These are phyloP conservation scores for Aratinga solstitialis DNA, from an alignment of 2,797 vertebrate genomes.

Conservation along the genomic window DNA sequence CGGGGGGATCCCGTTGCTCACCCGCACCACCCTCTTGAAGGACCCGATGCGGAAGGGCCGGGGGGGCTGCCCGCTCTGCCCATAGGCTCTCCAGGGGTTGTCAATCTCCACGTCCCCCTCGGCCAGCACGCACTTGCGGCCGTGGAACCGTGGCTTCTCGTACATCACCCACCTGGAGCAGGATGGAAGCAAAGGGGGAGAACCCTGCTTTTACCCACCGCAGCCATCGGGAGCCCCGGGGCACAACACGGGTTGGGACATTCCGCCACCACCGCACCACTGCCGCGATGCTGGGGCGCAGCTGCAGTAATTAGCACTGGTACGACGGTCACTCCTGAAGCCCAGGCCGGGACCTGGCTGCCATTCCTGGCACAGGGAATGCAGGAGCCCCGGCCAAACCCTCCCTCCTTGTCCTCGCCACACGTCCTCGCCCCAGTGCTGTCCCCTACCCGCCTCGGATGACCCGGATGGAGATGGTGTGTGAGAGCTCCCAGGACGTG, in stretches of 20 bases:
- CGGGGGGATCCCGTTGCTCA: conserved; percentile 52
- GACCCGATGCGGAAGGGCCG: conserved; percentile 75
- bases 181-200: neutral
- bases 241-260: neutral
- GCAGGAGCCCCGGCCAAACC: accelerated
- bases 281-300: neutral
- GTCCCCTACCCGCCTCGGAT: conserved; percentile 89
- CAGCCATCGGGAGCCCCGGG: neutral
- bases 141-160: conserved; percentile 89
- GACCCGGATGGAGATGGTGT: conserved; percentile 87
- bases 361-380: accelerated
- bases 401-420: neutral
- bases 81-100: conserved; percentile 65
- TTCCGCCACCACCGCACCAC: neutral
- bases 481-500: conserved; percentile 83
- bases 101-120: conserved; percentile 89
- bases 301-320: accelerated
- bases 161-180: conserved; percentile 89
- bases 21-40: conserved; percentile 86
- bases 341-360: neutral
- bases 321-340: neutral
- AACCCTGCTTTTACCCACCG: accelerated
- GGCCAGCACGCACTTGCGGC: conserved; percentile 87
- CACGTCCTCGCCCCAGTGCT: accelerated
- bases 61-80: neutral